Evolutionary conservation across 1,140 invertebrate species (phyloP), one percentile per base, ranked within the genome.

Genomic region (Hypsibius dujardini): DNA sequence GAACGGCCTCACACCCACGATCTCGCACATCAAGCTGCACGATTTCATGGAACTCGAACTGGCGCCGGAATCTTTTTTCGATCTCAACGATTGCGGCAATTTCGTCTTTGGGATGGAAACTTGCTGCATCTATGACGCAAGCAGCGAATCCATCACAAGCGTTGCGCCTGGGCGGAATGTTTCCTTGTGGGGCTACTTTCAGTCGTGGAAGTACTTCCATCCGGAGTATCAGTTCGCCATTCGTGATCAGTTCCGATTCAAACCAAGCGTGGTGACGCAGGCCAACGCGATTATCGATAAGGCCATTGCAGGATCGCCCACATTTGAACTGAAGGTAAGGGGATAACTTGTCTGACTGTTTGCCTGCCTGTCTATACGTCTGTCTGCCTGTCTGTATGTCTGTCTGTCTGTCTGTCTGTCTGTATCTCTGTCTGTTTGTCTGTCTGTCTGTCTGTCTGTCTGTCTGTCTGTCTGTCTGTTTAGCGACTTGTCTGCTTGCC

Each of bases 201-300:
- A 67, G 62, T 67, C 62, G 12, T 67, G 62, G 62, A 67, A 42
- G 62, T 67, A 67, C 45, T 67, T 67, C 42, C 62, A 67, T 0
- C 62, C 62, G 12, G 12, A 67, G 12, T 67, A 15, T 42, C 12
- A 45, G 7, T 7, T 15, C 7, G 62, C 12, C 45, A 67, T 67
- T 42, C 62, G 62, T 12, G 3, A 42, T 15, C 62, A 67, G 62
- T 67, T 67, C 0, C 12, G 12, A 7, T 67, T 67, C 42, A 67
- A 67, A 42, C 12, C 12, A 12, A 42, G 0, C 3, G 42, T 67
- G 12, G 3, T 15, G 12, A 3, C 3, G 7, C 12, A 42, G 45
- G 62, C 62, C 7, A 42, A 67, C 7, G 62, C 12, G 12, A 3
- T 67, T 67, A 56, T 56, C 50, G 50, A 56, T 56, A 56, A 7